Evolutionary conservation across 2,888 invertebrate species (phyloP).

Genomic region (Cybosia mesomella): DNA sequence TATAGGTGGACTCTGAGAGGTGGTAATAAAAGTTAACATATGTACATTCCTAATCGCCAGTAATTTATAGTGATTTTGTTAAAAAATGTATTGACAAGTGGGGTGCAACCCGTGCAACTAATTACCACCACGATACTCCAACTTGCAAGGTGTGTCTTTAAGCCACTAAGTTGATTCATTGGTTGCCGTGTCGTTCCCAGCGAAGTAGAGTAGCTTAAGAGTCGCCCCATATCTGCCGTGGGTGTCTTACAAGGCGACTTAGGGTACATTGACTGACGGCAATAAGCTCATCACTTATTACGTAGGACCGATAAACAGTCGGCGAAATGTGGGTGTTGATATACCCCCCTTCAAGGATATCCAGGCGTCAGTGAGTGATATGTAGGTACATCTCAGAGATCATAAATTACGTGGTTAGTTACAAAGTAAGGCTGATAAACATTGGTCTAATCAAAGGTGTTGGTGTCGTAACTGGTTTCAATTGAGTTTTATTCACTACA

Average conservation of each 20-base stretch:
- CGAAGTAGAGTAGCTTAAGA: not conserved
- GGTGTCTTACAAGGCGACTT: not conserved
- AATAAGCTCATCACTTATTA: no score
- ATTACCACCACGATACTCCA: no score
- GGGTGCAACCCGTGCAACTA: no score
- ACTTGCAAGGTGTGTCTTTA: no score
- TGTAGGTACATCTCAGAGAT: not conserved
- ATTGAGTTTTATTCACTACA: not conserved
- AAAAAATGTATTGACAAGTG: no score
- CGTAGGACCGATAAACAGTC: not conserved
- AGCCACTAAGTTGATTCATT: no score
- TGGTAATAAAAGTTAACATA: no score
- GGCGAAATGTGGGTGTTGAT: no score
- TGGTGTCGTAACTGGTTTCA: not conserved
- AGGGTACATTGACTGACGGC: not conserved
- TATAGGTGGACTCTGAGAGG: no score
- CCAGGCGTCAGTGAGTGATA: not conserved
- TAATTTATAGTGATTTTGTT: no score
- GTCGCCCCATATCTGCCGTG: not conserved
- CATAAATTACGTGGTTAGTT: not conserved
- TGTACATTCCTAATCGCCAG: no score
- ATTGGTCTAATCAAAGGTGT: conserved; percentile 4
- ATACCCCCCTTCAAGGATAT: not conserved
- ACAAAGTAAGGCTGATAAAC: not conserved
- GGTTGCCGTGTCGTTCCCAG: not conserved